Conservation (phyloP, 2,888 invertebrate species). For the Hypselothyrea guttata region DNA sequence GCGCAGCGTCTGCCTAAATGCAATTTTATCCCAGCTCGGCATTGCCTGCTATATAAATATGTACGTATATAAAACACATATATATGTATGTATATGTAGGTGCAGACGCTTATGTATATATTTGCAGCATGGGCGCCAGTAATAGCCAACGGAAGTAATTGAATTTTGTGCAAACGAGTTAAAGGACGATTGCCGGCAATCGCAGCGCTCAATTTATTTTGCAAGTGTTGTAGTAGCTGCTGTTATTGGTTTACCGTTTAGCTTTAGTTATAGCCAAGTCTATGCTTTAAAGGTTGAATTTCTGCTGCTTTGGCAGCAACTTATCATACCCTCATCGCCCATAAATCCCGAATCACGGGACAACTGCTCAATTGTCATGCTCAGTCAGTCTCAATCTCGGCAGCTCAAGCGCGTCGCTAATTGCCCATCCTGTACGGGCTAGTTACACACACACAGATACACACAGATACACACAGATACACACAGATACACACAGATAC, state of each 20-base stretch:
- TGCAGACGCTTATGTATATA: conserved; percentile 34
- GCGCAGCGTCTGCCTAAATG: conserved; percentile 61
- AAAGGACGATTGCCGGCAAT: conserved; percentile 63
- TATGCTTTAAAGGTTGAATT: neutral
- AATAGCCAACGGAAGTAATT: conserved; percentile 75
- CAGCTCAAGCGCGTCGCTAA: conserved; percentile 52
- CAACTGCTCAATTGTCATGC: conserved; percentile 52
- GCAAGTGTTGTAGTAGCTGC: conserved; percentile 26
- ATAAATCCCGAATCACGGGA: conserved; percentile 58
- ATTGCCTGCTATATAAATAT: conserved; percentile 18
- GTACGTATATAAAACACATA: conserved; percentile 7
- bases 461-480: neutral
- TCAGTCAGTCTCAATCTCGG: conserved; percentile 14
- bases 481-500: neutral
- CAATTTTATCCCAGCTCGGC: conserved; percentile 51
- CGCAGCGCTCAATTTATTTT: conserved; percentile 65
- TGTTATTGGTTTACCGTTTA: neutral
- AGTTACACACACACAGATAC: conserved; percentile 4
- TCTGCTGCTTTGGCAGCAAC: conserved; percentile 18
- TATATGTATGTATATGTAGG: conserved; percentile 17
- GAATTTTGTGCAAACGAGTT: conserved; percentile 72
- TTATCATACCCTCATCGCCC: conserved; percentile 30
- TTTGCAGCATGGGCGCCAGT: conserved; percentile 42
- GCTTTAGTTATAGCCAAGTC: neutral
- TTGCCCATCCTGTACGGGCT: conserved; percentile 46